Evolutionary conservation across 2,888 invertebrate genomes (phyloP).

Genomic region (Ophion ventricosus): DNA sequence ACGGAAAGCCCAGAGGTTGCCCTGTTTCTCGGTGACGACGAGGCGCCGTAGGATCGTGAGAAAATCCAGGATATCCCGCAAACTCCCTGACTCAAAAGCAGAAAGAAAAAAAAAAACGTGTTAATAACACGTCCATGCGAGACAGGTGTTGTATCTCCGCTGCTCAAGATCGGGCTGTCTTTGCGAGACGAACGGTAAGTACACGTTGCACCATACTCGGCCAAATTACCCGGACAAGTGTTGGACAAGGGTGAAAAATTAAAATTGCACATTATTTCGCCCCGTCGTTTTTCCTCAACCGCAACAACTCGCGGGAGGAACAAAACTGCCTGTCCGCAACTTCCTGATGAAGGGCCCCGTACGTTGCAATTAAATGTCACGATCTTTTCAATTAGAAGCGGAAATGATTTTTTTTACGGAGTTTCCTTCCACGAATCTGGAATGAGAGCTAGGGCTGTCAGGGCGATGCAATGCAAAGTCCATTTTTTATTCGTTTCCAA

Average conservation of each 20-base stretch:
- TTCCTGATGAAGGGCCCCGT: background rate
- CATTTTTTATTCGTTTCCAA: background rate
- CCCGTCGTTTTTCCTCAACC: background rate
- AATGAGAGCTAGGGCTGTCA: background rate
- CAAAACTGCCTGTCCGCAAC: background rate
- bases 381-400: background rate
- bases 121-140: slow-evolving; percentile 52
- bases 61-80: slow-evolving; percentile 70
- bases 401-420: background rate
- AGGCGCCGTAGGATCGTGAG: slow-evolving; percentile 71
- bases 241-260: slow-evolving; percentile 9
- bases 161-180: slow-evolving; percentile 22
- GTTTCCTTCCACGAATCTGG: background rate
- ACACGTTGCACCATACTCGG: background rate
- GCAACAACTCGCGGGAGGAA: background rate
- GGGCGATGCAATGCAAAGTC: background rate
- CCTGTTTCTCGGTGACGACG: slow-evolving; percentile 23
- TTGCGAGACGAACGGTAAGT: background rate
- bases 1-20: slow-evolving; percentile 46
- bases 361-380: background rate
- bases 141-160: slow-evolving; percentile 53
- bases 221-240: background rate
- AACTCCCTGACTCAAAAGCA: slow-evolving; percentile 12
- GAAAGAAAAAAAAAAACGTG: slow-evolving; percentile 47
- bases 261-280: background rate